Conservation (phyloP, 2,888 invertebrate genomes). For the Pilophorus perplexus region DNA sequence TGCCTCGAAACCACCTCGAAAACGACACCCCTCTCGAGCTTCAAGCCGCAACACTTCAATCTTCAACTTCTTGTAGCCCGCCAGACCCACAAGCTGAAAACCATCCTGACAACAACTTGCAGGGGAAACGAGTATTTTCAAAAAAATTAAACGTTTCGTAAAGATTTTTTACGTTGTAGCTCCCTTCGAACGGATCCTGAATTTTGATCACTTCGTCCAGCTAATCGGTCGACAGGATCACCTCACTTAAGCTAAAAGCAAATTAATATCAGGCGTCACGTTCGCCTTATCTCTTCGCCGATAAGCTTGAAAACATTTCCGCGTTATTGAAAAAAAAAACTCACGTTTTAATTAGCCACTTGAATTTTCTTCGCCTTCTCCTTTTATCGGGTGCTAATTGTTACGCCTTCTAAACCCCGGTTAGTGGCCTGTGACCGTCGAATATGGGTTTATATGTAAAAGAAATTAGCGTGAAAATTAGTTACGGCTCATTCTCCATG, state of each 20-base stretch:
- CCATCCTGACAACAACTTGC: too few species aligned
- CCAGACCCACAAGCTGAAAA: too few species aligned
- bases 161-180: too few species aligned
- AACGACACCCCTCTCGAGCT: too few species aligned
- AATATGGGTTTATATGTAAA: too few species aligned
- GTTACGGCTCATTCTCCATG: neutral
- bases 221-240: slow-evolving; percentile 3
- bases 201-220: too few species aligned
- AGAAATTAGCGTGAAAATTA: neutral
- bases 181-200: too few species aligned
- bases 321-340: neutral
- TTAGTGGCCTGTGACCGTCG: neutral
- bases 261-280: neutral
- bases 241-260: neutral
- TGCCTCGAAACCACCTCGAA: too few species aligned
- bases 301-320: slow-evolving; percentile 6
- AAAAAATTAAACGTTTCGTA: too few species aligned
- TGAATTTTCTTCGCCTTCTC: neutral
- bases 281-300: neutral
- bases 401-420: neutral
- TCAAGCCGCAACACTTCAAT: too few species aligned
- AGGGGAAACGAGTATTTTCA: too few species aligned
- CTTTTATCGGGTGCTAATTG: neutral
- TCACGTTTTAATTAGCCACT: neutral
- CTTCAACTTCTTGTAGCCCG: too few species aligned